Evolutionary conservation across 2,888 invertebrate species (phyloP).

Genomic region (Sesia apiformis): DNA sequence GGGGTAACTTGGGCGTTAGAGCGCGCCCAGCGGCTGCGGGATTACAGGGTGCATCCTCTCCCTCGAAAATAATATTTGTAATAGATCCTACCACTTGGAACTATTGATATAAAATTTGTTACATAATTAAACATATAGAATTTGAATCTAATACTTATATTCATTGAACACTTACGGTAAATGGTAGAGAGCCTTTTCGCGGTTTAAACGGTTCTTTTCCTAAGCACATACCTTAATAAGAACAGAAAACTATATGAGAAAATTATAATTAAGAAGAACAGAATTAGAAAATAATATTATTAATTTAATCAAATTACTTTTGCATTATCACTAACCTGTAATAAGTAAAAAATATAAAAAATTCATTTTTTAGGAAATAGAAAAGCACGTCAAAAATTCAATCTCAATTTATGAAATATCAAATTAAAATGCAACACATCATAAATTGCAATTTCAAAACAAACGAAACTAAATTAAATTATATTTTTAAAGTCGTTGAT

Average conservation of each 20-base stretch:
- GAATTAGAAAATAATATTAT: too few relatives aligned
- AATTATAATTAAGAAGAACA: too few relatives aligned
- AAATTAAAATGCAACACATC: constrained; percentile 11
- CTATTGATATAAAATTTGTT: too few relatives aligned
- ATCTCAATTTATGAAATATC: constrained; percentile 3
- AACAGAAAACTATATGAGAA: too few relatives aligned
- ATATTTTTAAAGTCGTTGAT: background rate
- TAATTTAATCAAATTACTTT: too few relatives aligned
- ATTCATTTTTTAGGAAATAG: background rate
- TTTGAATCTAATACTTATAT: background rate
- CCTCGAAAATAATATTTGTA: too few relatives aligned
- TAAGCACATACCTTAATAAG: background rate
- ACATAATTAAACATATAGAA: too few relatives aligned
- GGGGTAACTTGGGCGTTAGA: too few relatives aligned
- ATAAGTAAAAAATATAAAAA: background rate
- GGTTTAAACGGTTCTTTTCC: constrained; percentile 41
- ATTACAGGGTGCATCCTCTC: too few relatives aligned
- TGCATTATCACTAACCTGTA: background rate
- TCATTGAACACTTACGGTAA: constrained; percentile 34
- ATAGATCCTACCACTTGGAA: too few relatives aligned
- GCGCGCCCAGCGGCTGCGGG: too few relatives aligned
- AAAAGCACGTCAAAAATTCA: background rate
- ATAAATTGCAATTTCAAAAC: constrained; percentile 13
- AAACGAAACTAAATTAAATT: background rate
- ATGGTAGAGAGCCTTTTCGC: constrained; percentile 29